Percentiles rank a stretch among this genome's conserved stretches.
These are phyloP conservation scores for Eilema depressum DNA, from an alignment of 2,888 invertebrate genomes.

Conservation along the genomic window DNA sequence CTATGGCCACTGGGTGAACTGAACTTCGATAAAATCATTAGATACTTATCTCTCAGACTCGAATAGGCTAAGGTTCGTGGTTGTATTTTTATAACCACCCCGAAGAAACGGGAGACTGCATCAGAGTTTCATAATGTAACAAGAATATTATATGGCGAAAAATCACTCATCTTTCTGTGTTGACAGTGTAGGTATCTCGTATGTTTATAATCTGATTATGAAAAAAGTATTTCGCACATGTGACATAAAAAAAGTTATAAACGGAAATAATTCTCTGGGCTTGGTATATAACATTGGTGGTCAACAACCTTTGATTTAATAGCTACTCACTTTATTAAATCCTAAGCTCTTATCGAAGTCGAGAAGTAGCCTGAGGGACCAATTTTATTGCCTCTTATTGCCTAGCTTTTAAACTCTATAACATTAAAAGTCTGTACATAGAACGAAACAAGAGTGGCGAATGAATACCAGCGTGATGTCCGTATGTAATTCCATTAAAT, in stretches of 20 bases:
- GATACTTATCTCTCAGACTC: no score
- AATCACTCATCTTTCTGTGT: no score
- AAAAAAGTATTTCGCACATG: not conserved
- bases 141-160: no score
- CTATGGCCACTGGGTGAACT: no score
- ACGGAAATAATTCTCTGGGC: constrained; percentile 41
- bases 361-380: constrained; percentile 58
- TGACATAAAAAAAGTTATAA: not conserved
- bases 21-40: no score
- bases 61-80: no score
- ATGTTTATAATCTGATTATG: not conserved
- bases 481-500: constrained; percentile 52
- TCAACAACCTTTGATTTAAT: constrained; percentile 64
- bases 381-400: constrained; percentile 69
- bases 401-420: constrained; percentile 70
- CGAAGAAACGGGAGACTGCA: no score
- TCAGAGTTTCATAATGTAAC: no score
- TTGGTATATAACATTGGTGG: constrained; percentile 58
- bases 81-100: no score
- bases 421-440: constrained; percentile 63
- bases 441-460: constrained; percentile 47
- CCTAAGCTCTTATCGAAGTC: constrained; percentile 60
- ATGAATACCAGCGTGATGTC: constrained; percentile 41
- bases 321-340: constrained; percentile 63
- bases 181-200: not conserved